A percentile compares a stretch with the other conserved stretches of the same genome.
These are phyloP conservation scores for Aramus guarauna DNA, from an alignment of 2,113 vertebrate genomes.

Conservation along the genomic window DNA sequence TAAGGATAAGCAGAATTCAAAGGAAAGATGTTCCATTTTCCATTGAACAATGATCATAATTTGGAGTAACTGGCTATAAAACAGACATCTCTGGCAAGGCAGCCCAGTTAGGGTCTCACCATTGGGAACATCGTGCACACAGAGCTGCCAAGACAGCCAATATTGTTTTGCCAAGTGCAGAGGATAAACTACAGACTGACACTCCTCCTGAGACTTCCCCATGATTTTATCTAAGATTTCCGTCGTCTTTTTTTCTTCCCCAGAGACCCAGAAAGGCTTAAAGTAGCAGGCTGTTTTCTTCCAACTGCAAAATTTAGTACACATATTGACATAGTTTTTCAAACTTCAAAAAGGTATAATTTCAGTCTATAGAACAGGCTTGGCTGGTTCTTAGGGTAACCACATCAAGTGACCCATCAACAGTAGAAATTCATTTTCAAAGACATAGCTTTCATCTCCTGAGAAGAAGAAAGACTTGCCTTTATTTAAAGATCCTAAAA, in stretches of 20 bases:
- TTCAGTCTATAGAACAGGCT: not conserved
- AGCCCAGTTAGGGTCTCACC: not conserved
- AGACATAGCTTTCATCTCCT: not conserved
- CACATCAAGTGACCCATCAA: slow-evolving; percentile 32
- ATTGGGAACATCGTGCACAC: not conserved
- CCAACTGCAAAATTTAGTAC: not conserved
- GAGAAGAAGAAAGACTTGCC: not conserved
- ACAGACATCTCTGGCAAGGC: not conserved
- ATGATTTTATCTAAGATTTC: not conserved
- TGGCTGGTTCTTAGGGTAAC: slow-evolving; percentile 11
- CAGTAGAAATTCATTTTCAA: slow-evolving; percentile 9
- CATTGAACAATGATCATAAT: not conserved
- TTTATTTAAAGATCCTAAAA: not conserved
- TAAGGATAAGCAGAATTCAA: not conserved
- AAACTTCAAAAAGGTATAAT: slow-evolving; percentile 1
- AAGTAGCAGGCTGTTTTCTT: slow-evolving; percentile 4
- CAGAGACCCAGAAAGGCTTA: not conserved
- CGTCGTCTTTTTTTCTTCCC: not conserved
- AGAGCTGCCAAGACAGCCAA: not conserved
- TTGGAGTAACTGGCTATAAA: not conserved
- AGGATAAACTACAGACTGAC: not conserved
- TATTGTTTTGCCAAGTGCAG: not conserved
- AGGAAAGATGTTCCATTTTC: not conserved
- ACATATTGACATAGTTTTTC: slow-evolving; percentile 17
- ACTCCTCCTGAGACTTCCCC: not conserved